Evolutionary conservation across 2,797 vertebrate species (phyloP).

Genomic region (Argentina silus): DNA sequence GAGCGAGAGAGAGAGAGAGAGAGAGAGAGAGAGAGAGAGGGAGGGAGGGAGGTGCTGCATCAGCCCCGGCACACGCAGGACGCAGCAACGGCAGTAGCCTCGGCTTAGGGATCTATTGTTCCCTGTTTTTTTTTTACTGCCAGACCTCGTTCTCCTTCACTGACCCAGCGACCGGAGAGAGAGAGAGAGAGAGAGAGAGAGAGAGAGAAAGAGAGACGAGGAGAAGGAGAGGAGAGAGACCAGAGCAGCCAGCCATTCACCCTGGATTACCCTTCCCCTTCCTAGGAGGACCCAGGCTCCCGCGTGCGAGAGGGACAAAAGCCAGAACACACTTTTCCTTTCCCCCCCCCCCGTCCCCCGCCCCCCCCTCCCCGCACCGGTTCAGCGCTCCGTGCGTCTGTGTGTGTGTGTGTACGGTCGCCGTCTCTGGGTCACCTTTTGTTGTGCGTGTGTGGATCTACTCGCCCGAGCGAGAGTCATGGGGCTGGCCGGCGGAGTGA

Average conservation of each 20-base stretch:
- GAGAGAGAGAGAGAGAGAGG: constrained; percentile 33
- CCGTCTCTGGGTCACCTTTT: constrained; percentile 14
- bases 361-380: constrained; percentile 13
- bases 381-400: constrained; percentile 18
- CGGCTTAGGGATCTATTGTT: constrained; percentile 88
- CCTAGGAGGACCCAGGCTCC: constrained; percentile 37
- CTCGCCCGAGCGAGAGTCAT: constrained; percentile 73
- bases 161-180: constrained; percentile 41
- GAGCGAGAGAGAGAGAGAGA: constrained; percentile 27
- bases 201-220: constrained; percentile 28
- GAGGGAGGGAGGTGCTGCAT: constrained; percentile 66
- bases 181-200: constrained; percentile 31
- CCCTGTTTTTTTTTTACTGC: constrained; percentile 74
- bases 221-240: constrained; percentile 10
- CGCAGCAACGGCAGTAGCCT: constrained; percentile 59
- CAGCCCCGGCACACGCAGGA: constrained; percentile 62
- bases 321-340: constrained; percentile 21
- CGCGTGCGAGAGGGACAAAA: constrained; percentile 5
- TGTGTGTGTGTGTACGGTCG: background rate
- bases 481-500: constrained; percentile 71
- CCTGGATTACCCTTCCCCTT: constrained; percentile 57
- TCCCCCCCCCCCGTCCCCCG: constrained; percentile 9
- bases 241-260: constrained; percentile 15
- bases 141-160: constrained; percentile 62
- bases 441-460: constrained; percentile 60